Base-by-base conservation (phyloP, 2,888 invertebrate genomes). In the Amiota mariae region DNA sequence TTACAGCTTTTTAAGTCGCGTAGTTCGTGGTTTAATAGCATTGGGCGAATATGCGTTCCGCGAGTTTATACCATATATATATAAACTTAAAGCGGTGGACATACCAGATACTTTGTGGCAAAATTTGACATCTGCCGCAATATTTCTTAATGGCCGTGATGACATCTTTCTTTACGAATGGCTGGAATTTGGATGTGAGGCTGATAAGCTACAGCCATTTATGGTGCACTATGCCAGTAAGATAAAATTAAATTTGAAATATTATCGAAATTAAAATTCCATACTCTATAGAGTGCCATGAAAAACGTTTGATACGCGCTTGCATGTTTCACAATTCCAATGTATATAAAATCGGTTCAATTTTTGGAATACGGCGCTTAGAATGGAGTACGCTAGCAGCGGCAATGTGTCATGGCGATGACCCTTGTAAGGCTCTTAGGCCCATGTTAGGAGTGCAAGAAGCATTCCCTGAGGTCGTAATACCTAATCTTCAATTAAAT, bases 121-220 rank as follows among this genome's bases (percentile, higher is more conserved):
- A 54, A 85, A 88, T 77, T 82, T 90, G 75, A 81, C 87, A 46
- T 79, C 85, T 18, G 84, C 87, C 73, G 89, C 89, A 2, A 78
- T 87, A 4, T 90, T 88, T 70, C 71, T 90, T 0, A 81, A 79
- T 1, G 90, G 90, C 0, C 77, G 79, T 12, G 87, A 88, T 57
- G 90, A 90, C 71, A 88, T 89, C 13, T 89, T 88, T 70, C 77
- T 90, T 3, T 90, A 90, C 71, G 90, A 90, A 75, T 90, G 90
- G 89, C 72, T 90, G 9, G 86, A 88, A 13, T 86, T 82, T 20
- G 82, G 90, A 0, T 90, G 90, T 36, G 88, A 89, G 3, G 82
- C 81, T 6, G 84, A 84, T 47, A 83, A 85, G 48, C 59, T 90
- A n/a, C 87, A 88, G 73, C 90, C 90, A 0, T 90, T 87, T 75